phyloP scores from a whole-genome alignment of 2,888 invertebrate genomes.

The Phaonia tiefii region DNA sequence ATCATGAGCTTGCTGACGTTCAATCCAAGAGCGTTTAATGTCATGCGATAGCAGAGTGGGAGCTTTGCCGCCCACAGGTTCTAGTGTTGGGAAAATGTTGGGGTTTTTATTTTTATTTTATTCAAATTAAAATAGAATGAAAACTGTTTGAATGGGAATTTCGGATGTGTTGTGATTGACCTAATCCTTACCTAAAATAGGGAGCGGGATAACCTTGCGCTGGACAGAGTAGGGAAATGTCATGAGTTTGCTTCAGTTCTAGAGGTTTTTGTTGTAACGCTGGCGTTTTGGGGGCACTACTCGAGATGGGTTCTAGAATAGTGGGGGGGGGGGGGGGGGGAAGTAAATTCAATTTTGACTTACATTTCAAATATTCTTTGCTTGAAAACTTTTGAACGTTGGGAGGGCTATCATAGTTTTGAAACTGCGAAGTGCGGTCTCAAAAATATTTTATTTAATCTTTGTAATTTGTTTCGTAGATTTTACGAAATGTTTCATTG shows the following conservation, averaged over 20 bases:
- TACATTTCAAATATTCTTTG: not conserved
- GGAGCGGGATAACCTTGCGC: constrained; percentile 89
- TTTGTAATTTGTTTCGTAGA: too few species aligned
- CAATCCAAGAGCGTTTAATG: constrained; percentile 82
- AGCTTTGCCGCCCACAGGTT: constrained; percentile 79
- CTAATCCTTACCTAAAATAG: constrained; percentile 83
- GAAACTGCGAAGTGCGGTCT: too few species aligned
- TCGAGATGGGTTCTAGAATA: constrained; percentile 74
- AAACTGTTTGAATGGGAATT: constrained; percentile 50
- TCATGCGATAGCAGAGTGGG: constrained; percentile 82
- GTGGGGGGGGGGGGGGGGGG: too few species aligned
- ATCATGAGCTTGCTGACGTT: constrained; percentile 83
- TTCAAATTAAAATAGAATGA: too few species aligned
- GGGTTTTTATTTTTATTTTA: too few species aligned
- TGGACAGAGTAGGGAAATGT: constrained; percentile 84
- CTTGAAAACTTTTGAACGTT: constrained; percentile 57
- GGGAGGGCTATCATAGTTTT: too few species aligned
- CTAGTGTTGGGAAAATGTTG: constrained; percentile 50
- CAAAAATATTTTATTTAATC: too few species aligned
- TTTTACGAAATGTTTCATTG: too few species aligned
- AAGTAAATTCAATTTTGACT: not conserved
- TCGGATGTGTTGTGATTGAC: not conserved
- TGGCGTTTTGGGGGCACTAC: constrained; percentile 82
- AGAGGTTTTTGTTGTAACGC: constrained; percentile 78
- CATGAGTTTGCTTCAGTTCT: constrained; percentile 70